phyloP scores from a whole-genome alignment of 2,797 vertebrate genomes.

The Petrocephalus sullivani region DNA sequence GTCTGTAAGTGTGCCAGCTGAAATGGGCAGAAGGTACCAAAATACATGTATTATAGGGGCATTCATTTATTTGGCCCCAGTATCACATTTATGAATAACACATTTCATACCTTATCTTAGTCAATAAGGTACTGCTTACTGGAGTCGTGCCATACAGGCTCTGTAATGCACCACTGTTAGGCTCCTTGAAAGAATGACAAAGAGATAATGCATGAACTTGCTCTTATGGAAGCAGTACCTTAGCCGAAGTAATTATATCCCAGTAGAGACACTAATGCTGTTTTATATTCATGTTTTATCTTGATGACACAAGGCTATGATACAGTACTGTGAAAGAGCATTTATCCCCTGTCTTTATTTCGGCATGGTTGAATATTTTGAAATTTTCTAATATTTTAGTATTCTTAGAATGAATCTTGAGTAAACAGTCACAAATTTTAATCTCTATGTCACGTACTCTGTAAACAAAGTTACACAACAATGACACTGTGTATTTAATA shows the following conservation, averaged over 20 bases:
- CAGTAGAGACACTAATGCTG: neutral
- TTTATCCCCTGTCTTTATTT: neutral
- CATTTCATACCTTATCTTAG: neutral
- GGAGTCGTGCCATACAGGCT: neutral
- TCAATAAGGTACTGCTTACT: neutral
- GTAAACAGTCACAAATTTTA: neutral
- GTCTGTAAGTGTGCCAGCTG: neutral
- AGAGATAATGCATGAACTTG: neutral
- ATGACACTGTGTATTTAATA: neutral
- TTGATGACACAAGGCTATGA: neutral
- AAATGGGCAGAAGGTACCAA: neutral
- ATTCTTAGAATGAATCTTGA: neutral
- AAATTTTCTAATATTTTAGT: neutral
- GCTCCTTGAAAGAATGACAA: neutral
- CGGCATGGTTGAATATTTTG: neutral
- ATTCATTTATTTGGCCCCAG: neutral
- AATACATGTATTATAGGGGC: neutral
- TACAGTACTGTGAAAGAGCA: neutral
- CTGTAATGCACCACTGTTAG: neutral
- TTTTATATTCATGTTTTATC: neutral
- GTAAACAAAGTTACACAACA: neutral
- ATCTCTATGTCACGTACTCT: neutral
- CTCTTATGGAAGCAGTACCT: neutral
- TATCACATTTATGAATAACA: neutral
- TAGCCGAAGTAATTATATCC: neutral